Base-by-base conservation (phyloP, 2,797 vertebrate species). In the Thalassophryne amazonica region DNA sequence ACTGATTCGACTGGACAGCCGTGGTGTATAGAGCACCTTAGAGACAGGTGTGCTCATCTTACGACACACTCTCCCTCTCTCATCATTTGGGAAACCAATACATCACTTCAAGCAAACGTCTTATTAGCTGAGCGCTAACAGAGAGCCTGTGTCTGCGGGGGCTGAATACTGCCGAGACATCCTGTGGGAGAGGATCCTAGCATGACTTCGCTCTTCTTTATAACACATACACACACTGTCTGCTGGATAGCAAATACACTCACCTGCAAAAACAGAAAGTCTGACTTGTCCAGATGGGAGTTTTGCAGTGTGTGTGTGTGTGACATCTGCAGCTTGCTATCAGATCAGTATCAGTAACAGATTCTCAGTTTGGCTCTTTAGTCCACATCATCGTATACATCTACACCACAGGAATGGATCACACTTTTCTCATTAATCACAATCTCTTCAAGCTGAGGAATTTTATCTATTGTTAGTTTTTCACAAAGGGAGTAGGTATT, bases 61-160 rank as follows among this genome's bases (percentile, higher is more conserved):
- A 59, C 66, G 67, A 72, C 53, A 51, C 43, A 33, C 30, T 36
- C 27, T 24, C 40, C 16, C 20, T 45, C 31, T 34, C 27, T 46
- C 63, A 35, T 73, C 83, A 82, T 79, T 77, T 84, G 54, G 63
- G 63, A 69, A 25, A 45, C 54, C 80, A 73, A 75, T 52, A 57
- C 69, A 72, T 72, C 36, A 19, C 49, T 70, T 73, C 63, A 42
- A 70, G 60, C 60, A 60, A 63, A 53, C 47, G 12, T 76, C 79
- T 73, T 80, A 77, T 82, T 86, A 84, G 65, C 69, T 8, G 62
- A 72, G 51, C 30, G 32, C 67, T 73, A 80, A 81, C 78, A 79
- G 76, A 68, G 65, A 75, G 71, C 22, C 65, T 49, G 66, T 62
- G 64, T 66, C 72, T 13, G 2, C 51, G 71, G 71, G 73, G 61